phyloP scores from a whole-genome alignment of 2,113 vertebrate genomes.

The Asarcornis scutulata region DNA sequence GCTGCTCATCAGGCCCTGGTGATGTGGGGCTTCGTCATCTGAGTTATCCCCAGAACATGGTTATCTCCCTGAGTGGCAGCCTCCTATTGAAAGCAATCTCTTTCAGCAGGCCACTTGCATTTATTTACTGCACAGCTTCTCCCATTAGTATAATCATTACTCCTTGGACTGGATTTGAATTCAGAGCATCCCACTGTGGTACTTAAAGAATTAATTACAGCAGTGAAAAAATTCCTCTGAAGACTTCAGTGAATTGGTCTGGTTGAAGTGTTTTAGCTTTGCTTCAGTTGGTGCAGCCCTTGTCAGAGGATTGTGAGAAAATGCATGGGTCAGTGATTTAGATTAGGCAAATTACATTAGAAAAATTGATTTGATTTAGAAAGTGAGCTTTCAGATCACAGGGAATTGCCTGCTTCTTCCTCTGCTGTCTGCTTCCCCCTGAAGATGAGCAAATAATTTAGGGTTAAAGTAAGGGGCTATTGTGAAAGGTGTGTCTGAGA shows the following conservation, averaged over 20 bases:
- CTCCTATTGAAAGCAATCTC: background rate
- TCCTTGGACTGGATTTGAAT: conserved; percentile 63
- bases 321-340: conserved; percentile 52
- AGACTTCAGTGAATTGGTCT: conserved; percentile 55
- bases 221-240: conserved; percentile 66
- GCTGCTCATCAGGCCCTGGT: background rate
- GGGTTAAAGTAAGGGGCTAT: conserved; percentile 57
- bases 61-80: background rate
- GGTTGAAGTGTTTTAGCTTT: conserved; percentile 62
- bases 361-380: conserved; percentile 66
- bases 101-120: conserved; percentile 55
- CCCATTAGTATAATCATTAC: conserved; percentile 72
- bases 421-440: background rate
- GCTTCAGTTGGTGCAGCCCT: conserved; percentile 56
- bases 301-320: conserved; percentile 63
- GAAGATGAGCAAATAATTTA: conserved; percentile 35
- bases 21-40: background rate
- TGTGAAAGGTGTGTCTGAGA: conserved; percentile 21
- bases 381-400: conserved; percentile 34
- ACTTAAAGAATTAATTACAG: conserved; percentile 72
- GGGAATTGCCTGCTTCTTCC: conserved; percentile 42
- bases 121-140: conserved; percentile 71
- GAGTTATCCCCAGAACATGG: background rate
- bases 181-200: conserved; percentile 64
- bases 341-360: conserved; percentile 58